Evolutionary conservation across 2,113 vertebrate genomes (phyloP), one percentile per base, ranked within the genome.

Genomic region (Tursiops truncatus): DNA sequence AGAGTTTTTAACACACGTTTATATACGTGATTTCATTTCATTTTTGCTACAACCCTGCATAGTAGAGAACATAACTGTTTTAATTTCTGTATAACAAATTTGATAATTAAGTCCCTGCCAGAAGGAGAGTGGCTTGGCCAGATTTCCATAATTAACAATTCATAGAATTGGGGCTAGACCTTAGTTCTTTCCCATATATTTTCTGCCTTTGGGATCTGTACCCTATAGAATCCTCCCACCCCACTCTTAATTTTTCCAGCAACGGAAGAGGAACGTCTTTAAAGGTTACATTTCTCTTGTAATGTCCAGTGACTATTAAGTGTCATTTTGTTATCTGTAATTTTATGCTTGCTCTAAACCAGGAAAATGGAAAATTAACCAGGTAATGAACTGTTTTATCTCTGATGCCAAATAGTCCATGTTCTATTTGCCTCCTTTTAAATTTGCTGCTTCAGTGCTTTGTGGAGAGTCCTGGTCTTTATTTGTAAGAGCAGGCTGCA

Each of bases 331-430:
- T 96, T 97, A 96, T 89, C 82, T 90, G 9, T 97, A 98, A 98
- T 97, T 98, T 97, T 94, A 97, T 97, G 82, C 94, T 97, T 97
- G 86, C 83, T 98, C 84, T 96, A 98, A 93, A 96, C 91, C 70
- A 95, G 93, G 95, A 97, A 97, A 96, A 97, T 95, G 82, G 93
- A 95, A 96, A 95, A 96, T 97, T 98, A 97, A 77, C 95, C 89
- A 97, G 94, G 96, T 97, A 98, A 97, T 97, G 97, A 97, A 92
- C 96, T 97, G 96, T 96, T 98, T 97, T 97, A 97, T 96, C 94
- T 95, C 79, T 94, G 60, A 95, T 97, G 96, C 97, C 97, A 94
- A 95, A 98, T 82, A 92, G 70, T 77, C 95, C 95, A 38, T 63
- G 81, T 98, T 97, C 97, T 95, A 96, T 97, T 94, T 96, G 79